phyloP scores from a whole-genome alignment of 2,888 invertebrate genomes.

The Megastigmus dorsalis region DNA sequence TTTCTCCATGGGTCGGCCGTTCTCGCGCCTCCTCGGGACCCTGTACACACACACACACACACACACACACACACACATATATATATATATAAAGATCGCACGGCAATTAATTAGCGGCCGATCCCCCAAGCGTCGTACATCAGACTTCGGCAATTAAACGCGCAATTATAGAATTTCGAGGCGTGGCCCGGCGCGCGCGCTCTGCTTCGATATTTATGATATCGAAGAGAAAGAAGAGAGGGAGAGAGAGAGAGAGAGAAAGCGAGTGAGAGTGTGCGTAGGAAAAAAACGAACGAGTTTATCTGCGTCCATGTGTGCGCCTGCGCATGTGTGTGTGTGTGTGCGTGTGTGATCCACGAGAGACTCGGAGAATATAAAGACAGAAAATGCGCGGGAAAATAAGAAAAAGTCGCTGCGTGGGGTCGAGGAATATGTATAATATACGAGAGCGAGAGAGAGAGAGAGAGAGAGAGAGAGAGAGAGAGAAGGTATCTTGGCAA shows the following conservation, averaged over 20 bases:
- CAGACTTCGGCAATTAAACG: slow-evolving; percentile 71
- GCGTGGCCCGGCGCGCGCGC: slow-evolving; percentile 68
- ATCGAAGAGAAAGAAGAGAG: slow-evolving; percentile 50
- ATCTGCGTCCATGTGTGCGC: neutral
- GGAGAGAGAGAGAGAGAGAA: slow-evolving; percentile 61
- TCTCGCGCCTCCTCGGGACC: no score
- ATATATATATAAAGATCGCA: slow-evolving; percentile 55
- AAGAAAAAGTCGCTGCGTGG: slow-evolving; percentile 41
- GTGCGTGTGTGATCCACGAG: slow-evolving; percentile 11
- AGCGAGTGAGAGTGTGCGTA: slow-evolving; percentile 58
- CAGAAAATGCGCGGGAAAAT: slow-evolving; percentile 40
- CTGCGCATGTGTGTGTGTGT: neutral
- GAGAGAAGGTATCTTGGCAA: slow-evolving; percentile 56
- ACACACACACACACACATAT: no score
- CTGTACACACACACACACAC: no score
- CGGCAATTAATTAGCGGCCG: slow-evolving; percentile 66
- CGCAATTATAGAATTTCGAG: slow-evolving; percentile 72
- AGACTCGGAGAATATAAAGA: neutral
- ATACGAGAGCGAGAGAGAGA: slow-evolving; percentile 58
- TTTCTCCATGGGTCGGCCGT: slow-evolving; percentile 49
- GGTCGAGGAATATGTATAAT: slow-evolving; percentile 46
- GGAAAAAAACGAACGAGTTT: slow-evolving; percentile 18
- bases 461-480: slow-evolving; percentile 46
- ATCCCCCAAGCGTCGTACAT: slow-evolving; percentile 65
- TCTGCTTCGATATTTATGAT: slow-evolving; percentile 53